Conservation (phyloP, 2,113 vertebrate species). For the Phodopus roborovskii region DNA sequence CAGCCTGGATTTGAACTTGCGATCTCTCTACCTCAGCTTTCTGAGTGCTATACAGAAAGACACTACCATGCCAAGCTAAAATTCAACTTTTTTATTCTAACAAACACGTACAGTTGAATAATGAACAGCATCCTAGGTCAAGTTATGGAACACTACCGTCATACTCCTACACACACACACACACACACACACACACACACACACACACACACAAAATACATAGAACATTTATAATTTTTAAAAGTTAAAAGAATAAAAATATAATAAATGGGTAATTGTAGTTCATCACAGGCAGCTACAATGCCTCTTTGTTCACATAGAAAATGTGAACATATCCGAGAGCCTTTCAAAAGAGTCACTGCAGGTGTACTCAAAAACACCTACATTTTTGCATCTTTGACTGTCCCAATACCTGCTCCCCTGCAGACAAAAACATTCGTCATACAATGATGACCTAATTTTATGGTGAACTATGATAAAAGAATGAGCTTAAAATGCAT, state of each 20-base stretch:
- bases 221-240: background rate
- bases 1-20: background rate
- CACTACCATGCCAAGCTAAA: background rate
- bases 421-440: conserved; percentile 45
- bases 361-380: background rate
- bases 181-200: background rate
- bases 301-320: background rate
- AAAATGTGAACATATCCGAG: background rate
- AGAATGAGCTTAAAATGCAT: no score
- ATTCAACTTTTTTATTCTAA: background rate
- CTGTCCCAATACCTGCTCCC: conserved; percentile 34
- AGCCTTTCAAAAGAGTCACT: background rate
- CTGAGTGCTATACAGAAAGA: background rate
- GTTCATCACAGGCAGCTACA: background rate
- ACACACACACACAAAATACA: background rate
- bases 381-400: conserved; percentile 4
- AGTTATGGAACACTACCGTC: no score
- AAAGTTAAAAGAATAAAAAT: background rate
- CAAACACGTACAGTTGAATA: background rate
- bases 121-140: no score
- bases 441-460: conserved; percentile 31
- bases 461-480: conserved; percentile 37
- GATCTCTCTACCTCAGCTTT: background rate
- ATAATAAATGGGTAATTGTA: background rate
- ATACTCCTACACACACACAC: background rate